These are phyloP conservation scores for Euwallacea similis DNA, from an alignment of 1,140 invertebrate genomes.

Conservation along the genomic window DNA sequence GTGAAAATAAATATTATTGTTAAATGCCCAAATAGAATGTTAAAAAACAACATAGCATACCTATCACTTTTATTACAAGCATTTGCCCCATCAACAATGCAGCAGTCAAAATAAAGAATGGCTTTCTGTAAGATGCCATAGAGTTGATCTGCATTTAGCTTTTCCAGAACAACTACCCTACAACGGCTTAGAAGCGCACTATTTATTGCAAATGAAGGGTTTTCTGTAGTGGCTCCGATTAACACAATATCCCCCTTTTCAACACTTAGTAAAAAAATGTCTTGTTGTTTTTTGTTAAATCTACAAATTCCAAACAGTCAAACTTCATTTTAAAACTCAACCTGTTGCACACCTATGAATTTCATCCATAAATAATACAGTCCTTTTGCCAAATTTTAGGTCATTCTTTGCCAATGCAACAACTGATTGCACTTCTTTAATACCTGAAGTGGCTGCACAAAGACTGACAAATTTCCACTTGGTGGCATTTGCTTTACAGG, in stretches of 20 bases:
- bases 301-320: neutral
- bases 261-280: constrained; percentile 77
- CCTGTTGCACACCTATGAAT: constrained; percentile 65
- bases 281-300: constrained; percentile 76
- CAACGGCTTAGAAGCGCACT: constrained; percentile 77
- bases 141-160: constrained; percentile 64
- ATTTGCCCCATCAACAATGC: constrained; percentile 44
- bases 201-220: constrained; percentile 84
- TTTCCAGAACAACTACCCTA: constrained; percentile 74
- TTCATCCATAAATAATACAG: constrained; percentile 86
- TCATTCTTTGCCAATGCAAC: constrained; percentile 76
- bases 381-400: constrained; percentile 68
- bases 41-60: constrained; percentile 2
- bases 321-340: neutral
- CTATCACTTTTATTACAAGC: constrained; percentile 31
- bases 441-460: constrained; percentile 74
- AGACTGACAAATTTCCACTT: constrained; percentile 71
- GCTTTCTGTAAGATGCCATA: constrained; percentile 66
- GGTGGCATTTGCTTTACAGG: constrained; percentile 61
- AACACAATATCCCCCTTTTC: constrained; percentile 80
- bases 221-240: constrained; percentile 86
- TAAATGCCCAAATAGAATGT: neutral
- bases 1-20: neutral
- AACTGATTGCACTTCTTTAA: constrained; percentile 77
- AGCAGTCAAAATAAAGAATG: constrained; percentile 53